phyloP scores from a whole-genome alignment of 2,888 invertebrate species.

The Luperina testacea region DNA sequence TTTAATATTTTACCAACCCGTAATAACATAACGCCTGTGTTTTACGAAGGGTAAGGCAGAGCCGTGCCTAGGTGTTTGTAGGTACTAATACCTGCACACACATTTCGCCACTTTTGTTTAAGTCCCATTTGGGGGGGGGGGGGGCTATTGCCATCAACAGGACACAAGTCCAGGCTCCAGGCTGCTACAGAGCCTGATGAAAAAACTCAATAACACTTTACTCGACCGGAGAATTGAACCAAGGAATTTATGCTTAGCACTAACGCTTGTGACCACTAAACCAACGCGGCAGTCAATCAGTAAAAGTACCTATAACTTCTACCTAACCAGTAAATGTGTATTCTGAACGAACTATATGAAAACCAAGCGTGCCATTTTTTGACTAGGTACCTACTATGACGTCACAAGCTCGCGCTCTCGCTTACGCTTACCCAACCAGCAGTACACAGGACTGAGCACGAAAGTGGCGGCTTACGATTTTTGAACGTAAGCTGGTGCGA shows the following conservation, averaged over 20 bases:
- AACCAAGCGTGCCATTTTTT: too few relatives aligned
- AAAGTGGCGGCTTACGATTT: too few relatives aligned
- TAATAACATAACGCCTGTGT: background rate
- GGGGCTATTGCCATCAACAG: background rate
- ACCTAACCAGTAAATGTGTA: background rate
- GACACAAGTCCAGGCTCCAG: background rate
- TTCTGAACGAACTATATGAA: background rate
- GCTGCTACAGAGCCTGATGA: background rate
- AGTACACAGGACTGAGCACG: too few relatives aligned
- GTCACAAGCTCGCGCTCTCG: too few relatives aligned
- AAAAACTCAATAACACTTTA: background rate
- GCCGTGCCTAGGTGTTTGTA: background rate
- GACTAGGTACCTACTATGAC: too few relatives aligned
- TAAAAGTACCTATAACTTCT: background rate
- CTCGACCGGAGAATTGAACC: background rate
- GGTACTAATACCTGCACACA: too few relatives aligned
- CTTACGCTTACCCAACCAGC: too few relatives aligned
- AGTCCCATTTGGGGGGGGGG: background rate
- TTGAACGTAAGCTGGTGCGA: too few relatives aligned
- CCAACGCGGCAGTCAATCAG: background rate
- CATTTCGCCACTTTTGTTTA: background rate
- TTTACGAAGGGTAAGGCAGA: background rate
- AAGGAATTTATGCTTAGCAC: too few relatives aligned
- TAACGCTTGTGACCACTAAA: background rate
- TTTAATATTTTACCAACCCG: background rate